Evolutionary conservation across 2,888 invertebrate genomes (phyloP), one percentile per base, ranked within the genome.

Genomic region (Standfussiana lucernea): DNA sequence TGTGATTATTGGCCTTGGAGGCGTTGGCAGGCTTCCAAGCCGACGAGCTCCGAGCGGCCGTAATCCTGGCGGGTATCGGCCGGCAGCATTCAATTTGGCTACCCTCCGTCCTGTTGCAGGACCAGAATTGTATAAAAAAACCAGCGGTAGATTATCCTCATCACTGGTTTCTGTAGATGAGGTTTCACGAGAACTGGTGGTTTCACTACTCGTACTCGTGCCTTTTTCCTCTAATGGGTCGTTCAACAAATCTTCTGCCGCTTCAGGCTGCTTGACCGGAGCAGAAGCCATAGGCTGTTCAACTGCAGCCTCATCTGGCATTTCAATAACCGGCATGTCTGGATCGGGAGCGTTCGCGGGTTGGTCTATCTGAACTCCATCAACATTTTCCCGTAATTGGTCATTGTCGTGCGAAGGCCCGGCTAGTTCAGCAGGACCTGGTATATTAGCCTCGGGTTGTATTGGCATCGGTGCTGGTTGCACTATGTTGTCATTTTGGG

Each of bases 71-170:
- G n/a, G n/a, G n/a, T n/a, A n/a, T n/a, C n/a, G n/a, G n/a, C n/a
- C n/a, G n/a, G n/a, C n/a, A n/a, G n/a, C n/a, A n/a, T n/a, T n/a
- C n/a, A n/a, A n/a, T n/a, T n/a, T n/a, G 61, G 21, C 2, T n/a
- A 24, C 0, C 5, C 5, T 24, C 13, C 37, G 24, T 24, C 24
- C 24, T 6, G 37, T 62, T 24, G 24, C 24, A 37, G 11, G 1
- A 21, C 15, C 2, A 13, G n/a, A 1, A 21, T 2, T 24, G 13
- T 8, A 71, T 1, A 53, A 78, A 0, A 35, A 15, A 18, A 4
- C 18, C 37, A 56, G 13, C 1, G 79, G 67, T 0, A 45, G 0
- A 2, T 67, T 15, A 32, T 76, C 75, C 11, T 79, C 80, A 1
- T 79, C 71, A 11, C 80, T 77, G 1, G 7, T 40, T n/a, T n/a